These are phyloP conservation scores for Rotaria macrura DNA, from an alignment of 2,888 invertebrate species.

Conservation along the genomic window DNA sequence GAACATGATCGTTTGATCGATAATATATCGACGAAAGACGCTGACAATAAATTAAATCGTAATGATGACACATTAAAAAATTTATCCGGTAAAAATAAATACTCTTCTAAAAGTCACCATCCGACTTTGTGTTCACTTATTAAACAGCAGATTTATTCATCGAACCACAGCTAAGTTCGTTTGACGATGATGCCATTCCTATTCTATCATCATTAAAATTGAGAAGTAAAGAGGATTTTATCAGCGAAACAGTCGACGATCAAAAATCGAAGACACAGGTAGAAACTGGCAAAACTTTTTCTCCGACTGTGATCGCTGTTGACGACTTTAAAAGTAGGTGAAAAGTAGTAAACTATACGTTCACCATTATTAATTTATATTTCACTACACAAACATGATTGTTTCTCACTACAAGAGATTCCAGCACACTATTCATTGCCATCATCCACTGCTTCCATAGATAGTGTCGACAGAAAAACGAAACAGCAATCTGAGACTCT, in stretches of 20 bases:
- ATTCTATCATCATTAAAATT: neutral
- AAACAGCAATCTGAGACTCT: too few relatives aligned
- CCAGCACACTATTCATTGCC: neutral
- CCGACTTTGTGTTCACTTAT: neutral
- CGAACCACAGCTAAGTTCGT: too few relatives aligned
- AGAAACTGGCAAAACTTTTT: neutral
- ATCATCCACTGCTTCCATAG: neutral
- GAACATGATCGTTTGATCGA: neutral
- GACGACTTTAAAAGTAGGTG: neutral
- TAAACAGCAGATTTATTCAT: too few relatives aligned
- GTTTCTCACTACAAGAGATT: neutral
- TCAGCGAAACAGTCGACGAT: neutral
- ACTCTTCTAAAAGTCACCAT: neutral
- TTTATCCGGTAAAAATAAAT: neutral
- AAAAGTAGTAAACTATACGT: neutral
- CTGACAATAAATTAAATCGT: neutral
- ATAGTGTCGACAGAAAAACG: too few relatives aligned
- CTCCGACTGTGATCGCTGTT: neutral
- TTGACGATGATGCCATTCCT: neutral
- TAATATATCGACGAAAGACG: neutral
- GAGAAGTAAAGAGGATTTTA: neutral
- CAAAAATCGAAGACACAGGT: neutral
- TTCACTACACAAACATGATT: neutral
- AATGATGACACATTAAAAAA: neutral
- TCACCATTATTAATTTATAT: neutral